Conservation (phyloP, 2,888 invertebrate species). For the Steromphala cineraria region DNA sequence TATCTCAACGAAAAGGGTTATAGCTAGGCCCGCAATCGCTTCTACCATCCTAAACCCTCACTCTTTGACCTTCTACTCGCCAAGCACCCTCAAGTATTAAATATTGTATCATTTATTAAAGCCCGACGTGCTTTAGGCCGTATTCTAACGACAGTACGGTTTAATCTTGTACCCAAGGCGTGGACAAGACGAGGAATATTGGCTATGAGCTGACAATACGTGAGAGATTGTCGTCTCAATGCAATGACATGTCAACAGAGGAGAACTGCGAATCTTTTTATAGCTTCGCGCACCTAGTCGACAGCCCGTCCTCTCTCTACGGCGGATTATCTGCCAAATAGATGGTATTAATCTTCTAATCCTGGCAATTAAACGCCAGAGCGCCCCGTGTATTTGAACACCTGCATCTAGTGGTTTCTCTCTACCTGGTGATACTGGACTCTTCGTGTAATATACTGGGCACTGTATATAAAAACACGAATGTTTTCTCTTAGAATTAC, state of each 20-base stretch:
- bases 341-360: background rate
- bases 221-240: background rate
- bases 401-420: background rate
- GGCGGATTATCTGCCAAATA: background rate
- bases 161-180: background rate
- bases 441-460: too few relatives aligned
- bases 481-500: too few relatives aligned
- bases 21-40: background rate
- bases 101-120: slow-evolving; percentile 8
- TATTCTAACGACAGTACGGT: background rate
- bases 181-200: background rate
- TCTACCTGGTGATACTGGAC: too few relatives aligned
- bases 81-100: background rate
- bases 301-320: background rate
- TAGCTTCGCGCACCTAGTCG: background rate
- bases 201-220: background rate
- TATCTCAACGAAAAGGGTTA: background rate
- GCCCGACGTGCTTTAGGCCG: background rate
- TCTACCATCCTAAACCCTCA: background rate
- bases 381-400: background rate
- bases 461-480: too few relatives aligned
- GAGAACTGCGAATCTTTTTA: background rate
- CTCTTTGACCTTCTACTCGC: background rate
- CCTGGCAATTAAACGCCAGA: background rate
- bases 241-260: background rate